Base-by-base conservation (phyloP, 2,113 vertebrate genomes). In the Poicephalus gulielmi region DNA sequence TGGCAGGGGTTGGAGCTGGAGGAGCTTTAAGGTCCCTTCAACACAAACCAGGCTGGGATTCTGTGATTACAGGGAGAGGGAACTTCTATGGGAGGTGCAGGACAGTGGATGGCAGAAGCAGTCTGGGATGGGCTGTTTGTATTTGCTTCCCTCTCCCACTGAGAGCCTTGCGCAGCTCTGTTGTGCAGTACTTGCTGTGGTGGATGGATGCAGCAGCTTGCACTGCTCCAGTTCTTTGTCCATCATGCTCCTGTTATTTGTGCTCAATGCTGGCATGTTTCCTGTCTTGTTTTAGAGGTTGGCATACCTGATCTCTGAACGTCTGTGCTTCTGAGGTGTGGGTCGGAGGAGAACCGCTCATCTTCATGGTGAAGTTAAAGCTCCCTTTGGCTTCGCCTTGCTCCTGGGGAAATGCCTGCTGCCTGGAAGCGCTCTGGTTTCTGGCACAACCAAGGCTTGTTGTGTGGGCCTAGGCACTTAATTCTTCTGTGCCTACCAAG, bases 131-230 rank as follows among this genome's bases (percentile, higher is more conserved):
- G 57, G 7, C 27, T 17, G 1, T 39, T 24, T 23, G 55, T 12
- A 17, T 47, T 66, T 28, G n/a, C n/a, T 30, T 0, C 16, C 43
- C 28, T 10, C 30, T 30, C 22, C 20, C 9, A 0, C 3, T 11
- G 43, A 47, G 69, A 43, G 49, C 12, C 53, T 53, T n/a, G 35
- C 33, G 4, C 35, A n/a, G 18, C 70, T 64, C 23, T 7, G 4
- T 24, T 0, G 14, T 10, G 37, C 19, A 4, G 4, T 49, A 8
- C 6, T 11, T 28, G 15, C 49, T 1, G 0, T 2, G 8, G 10
- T 22, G 1, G 3, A 23, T 35, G 53, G 60, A 39, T 43, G 53
- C 53, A 47, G 53, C 35, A 76, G 43, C 28, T 66, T 23, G 17
- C 69, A 39, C 67, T 24, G 60, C 35, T 74, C 63, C 24, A 31